Conservation (phyloP, 2,888 invertebrate species). For the Coenonympha glycerion region DNA sequence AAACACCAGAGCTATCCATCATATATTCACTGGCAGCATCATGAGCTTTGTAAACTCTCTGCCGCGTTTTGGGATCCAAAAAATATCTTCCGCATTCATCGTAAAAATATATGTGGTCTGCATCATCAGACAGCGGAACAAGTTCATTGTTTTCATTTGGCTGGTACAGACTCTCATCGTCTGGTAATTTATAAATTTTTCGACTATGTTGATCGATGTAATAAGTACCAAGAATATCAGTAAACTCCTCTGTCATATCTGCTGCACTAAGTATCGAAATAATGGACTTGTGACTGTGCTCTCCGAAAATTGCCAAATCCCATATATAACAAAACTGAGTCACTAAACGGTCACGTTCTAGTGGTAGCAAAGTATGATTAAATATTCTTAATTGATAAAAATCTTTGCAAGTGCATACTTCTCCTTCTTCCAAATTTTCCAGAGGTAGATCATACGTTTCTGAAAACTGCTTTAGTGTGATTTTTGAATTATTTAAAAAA, state of each 20-base stretch:
- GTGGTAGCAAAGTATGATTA: conserved; percentile 52
- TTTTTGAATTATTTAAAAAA: conserved; percentile 54
- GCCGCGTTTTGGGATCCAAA: conserved; percentile 47
- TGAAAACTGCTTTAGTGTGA: conserved; percentile 44
- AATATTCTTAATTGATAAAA: conserved; percentile 61
- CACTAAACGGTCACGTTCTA: conserved; percentile 54
- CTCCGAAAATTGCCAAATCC: conserved; percentile 58
- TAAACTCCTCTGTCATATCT: conserved; percentile 57
- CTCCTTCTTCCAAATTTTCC: conserved; percentile 39
- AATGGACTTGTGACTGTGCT: conserved; percentile 52
- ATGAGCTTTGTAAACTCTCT: conserved; percentile 61
- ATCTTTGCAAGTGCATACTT: conserved; percentile 54
- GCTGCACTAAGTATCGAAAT: conserved; percentile 62
- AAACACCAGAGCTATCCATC: conserved; percentile 57
- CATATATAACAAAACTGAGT: conserved; percentile 61
- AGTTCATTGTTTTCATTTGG: conserved; percentile 56
- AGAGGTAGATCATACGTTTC: conserved; percentile 34
- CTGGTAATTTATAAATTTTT: conserved; percentile 57
- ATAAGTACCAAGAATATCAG: conserved; percentile 59
- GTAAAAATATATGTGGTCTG: conserved; percentile 54
- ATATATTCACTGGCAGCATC: conserved; percentile 61
- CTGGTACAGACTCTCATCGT: conserved; percentile 51
- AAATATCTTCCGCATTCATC: conserved; percentile 68
- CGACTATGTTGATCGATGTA: conserved; percentile 57
- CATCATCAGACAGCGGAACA: conserved; percentile 56